phyloP scores from a whole-genome alignment of 2,113 vertebrate genomes.

The Daubentonia madagascariensis region DNA sequence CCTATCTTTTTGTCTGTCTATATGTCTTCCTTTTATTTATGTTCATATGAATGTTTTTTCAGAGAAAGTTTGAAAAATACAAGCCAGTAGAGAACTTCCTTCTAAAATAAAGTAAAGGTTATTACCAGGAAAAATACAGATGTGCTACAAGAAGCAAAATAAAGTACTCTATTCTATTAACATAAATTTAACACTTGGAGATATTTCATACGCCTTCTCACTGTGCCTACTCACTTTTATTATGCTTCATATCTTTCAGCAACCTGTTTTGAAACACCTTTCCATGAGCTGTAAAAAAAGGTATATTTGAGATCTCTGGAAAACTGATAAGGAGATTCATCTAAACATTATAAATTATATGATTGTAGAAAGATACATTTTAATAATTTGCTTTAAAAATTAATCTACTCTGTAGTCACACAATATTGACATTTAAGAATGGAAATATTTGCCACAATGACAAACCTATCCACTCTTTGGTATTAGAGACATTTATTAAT shows the following conservation, averaged over 20 bases:
- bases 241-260: background rate
- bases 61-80: background rate
- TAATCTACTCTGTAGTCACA: background rate
- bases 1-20: background rate
- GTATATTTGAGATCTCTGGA: background rate
- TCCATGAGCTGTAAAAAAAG: conserved; percentile 32
- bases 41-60: background rate
- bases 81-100: background rate
- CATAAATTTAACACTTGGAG: background rate
- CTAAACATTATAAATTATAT: background rate
- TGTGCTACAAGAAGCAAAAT: background rate
- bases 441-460: background rate
- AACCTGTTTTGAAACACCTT: conserved; percentile 43
- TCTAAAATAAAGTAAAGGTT: background rate
- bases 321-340: background rate
- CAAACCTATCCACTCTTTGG: background rate
- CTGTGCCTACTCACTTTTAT: conserved; percentile 52
- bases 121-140: conserved; percentile 2
- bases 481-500: background rate
- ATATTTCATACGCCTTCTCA: background rate
- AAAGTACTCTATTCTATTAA: background rate
- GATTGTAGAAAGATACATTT: background rate
- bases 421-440: background rate
- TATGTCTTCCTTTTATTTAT: background rate
- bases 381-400: background rate